Percentiles rank a stretch among this genome's conserved stretches.
phyloP scores from a whole-genome alignment of 2,113 vertebrate genomes.

The Varanus komodoensis region DNA sequence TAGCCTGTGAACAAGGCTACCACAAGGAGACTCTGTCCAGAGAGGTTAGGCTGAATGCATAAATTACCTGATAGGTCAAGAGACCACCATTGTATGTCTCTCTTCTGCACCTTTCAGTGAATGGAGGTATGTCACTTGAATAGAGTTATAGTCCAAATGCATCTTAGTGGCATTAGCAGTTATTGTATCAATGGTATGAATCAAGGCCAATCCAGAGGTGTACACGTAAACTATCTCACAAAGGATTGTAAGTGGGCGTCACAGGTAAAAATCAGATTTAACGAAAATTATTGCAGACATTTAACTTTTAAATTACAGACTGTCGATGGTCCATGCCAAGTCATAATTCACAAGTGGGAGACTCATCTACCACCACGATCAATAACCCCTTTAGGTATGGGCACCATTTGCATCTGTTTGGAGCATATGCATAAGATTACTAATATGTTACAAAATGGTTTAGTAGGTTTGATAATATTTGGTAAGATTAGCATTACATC shows the following conservation, averaged over 20 bases:
- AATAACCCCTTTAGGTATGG: constrained; percentile 98
- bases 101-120: not conserved
- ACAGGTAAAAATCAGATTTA: constrained; percentile 77
- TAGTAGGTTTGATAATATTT: constrained; percentile 68
- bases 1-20: not conserved
- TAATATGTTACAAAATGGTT: constrained; percentile 80
- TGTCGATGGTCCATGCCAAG: constrained; percentile 93
- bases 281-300: constrained; percentile 83
- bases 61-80: not conserved
- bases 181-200: constrained; percentile 62
- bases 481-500: constrained; percentile 58
- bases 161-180: constrained; percentile 42
- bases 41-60: not conserved
- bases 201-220: constrained; percentile 56
- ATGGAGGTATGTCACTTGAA: not conserved
- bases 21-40: not conserved
- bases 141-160: not conserved
- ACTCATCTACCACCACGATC: constrained; percentile 97
- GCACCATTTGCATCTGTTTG: constrained; percentile 83
- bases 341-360: constrained; percentile 99
- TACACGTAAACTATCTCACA: constrained; percentile 58
- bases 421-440: constrained; percentile 84
- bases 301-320: constrained; percentile 98
- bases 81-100: not conserved
- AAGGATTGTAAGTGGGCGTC: constrained; percentile 74